Evolutionary conservation across 1,140 invertebrate genomes (phyloP).

Genomic region (Danaus plexippus): DNA sequence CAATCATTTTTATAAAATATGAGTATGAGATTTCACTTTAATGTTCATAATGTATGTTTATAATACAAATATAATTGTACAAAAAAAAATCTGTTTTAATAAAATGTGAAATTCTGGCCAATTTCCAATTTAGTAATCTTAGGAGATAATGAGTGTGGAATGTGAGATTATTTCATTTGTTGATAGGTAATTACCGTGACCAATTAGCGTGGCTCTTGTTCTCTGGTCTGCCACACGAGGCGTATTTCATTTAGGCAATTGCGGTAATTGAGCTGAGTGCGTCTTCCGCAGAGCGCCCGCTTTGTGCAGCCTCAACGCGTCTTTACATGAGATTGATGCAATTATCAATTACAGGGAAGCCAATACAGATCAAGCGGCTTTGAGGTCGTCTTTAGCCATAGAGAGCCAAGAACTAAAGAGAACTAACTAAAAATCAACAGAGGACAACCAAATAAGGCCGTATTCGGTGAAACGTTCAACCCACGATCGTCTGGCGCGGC

Average conservation of each 20-base stretch:
- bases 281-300: slow-evolving; percentile 55
- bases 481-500: slow-evolving; percentile 39
- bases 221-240: slow-evolving; percentile 45
- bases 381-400: too few relatives aligned
- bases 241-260: slow-evolving; percentile 69
- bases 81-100: too few relatives aligned
- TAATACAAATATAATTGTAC: too few relatives aligned
- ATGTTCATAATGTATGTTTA: too few relatives aligned
- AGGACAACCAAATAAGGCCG: slow-evolving; percentile 41
- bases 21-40: too few relatives aligned
- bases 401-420: slow-evolving; percentile 9
- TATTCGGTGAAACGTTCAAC: slow-evolving; percentile 40
- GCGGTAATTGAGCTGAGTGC: slow-evolving; percentile 58
- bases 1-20: too few relatives aligned
- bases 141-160: slow-evolving; percentile 24
- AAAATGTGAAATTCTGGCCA: not conserved
- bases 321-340: slow-evolving; percentile 11
- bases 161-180: slow-evolving; percentile 23
- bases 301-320: slow-evolving; percentile 32
- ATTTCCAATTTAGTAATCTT: slow-evolving; percentile 4
- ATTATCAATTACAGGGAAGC: slow-evolving; percentile 12
- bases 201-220: slow-evolving; percentile 51
- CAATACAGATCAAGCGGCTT: too few relatives aligned
- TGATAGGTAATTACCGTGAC: slow-evolving; percentile 66
- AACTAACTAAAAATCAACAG: slow-evolving; percentile 16